Evolutionary conservation across 2,113 vertebrate genomes (phyloP), one percentile per base, ranked within the genome.

Genomic region (Baryphthengus martii): DNA sequence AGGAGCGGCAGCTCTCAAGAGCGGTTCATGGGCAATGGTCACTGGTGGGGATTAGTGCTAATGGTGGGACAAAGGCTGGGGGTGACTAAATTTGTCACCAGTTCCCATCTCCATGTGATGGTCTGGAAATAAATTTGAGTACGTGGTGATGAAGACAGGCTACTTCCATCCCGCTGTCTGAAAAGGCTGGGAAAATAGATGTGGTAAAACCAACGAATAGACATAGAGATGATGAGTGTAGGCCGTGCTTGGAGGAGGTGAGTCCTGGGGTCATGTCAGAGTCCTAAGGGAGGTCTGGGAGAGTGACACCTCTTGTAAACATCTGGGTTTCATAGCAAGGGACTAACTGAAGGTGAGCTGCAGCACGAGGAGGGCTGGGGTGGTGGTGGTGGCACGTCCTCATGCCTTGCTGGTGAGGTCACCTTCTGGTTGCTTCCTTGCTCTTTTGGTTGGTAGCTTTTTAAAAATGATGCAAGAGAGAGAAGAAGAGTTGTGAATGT

Each of bases 341-440:
- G 37, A 6, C 19, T 47, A 4, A 26, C 25, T 21, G n/a, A 35
- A 47, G 8, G 11, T 68, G 68, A 56, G 35, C 29, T 49, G 21
- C 53, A 42, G n/a, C 3, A 7, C 1, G 5, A 49, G 35, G 58
- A 56, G 26, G 25, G 4, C 7, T 55, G 26, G 40, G 28, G 12
- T 19, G 26, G 7, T 55, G 63, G 49, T 44, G 40, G 47, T 44
- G 40, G 47, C 49, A 21, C 0, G 3, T 79, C 37, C 33, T 2
- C 1, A 1, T 25, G 31, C 35, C 62, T 44, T 8, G 8, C 18
- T 6, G 35, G 49, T n/a, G 53, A 50, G 18, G 26, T 11, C 18
- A 29, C 40, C 0, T 0, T 44, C 42, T 23, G 16, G 33, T n/a
- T 0, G 0, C n/a, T 81, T 44, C 35, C 33, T 26, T 0, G 0